A percentile compares a stretch with the other conserved stretches of the same genome.
phyloP scores from a whole-genome alignment of 2,888 invertebrate genomes.

The Stictocephala bisonia region DNA sequence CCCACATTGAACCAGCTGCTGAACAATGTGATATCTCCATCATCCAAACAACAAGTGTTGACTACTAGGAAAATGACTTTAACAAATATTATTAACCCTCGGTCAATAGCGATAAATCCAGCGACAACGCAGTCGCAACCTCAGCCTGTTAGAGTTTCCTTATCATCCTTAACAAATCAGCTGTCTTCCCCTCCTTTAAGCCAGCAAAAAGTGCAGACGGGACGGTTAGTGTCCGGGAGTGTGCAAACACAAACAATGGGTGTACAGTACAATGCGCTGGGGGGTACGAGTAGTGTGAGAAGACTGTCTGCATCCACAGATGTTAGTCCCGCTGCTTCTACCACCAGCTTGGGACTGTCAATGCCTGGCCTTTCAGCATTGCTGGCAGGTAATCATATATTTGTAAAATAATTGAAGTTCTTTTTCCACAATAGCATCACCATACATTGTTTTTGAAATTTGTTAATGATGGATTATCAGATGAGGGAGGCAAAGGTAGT shows the following conservation, averaged over 20 bases:
- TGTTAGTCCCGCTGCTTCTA: constrained; percentile 57
- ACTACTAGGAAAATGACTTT: constrained; percentile 70
- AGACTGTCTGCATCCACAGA: no score
- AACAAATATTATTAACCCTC: constrained; percentile 67
- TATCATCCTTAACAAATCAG: constrained; percentile 64
- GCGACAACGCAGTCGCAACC: constrained; percentile 4
- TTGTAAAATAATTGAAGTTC: no score
- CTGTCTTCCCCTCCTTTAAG: constrained; percentile 30
- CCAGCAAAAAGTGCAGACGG: background rate
- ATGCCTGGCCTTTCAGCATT: constrained; percentile 71
- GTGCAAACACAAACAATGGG: constrained; percentile 21
- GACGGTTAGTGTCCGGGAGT: constrained; percentile 24
- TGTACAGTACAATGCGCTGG: constrained; percentile 44
- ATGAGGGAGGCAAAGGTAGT: no score
- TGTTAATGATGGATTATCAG: no score
- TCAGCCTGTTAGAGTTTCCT: constrained; percentile 65
- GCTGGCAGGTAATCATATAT: constrained; percentile 67
- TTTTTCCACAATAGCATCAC: no score
- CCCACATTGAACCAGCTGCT: constrained; percentile 64
- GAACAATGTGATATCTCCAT: constrained; percentile 38
- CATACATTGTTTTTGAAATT: no score
- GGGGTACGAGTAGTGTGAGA: no score
- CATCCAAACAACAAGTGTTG: constrained; percentile 58
- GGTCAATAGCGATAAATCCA: constrained; percentile 54
- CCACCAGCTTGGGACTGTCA: constrained; percentile 68